These are phyloP conservation scores for Carposina sasakii DNA, from an alignment of 1,140 invertebrate species.

Conservation along the genomic window DNA sequence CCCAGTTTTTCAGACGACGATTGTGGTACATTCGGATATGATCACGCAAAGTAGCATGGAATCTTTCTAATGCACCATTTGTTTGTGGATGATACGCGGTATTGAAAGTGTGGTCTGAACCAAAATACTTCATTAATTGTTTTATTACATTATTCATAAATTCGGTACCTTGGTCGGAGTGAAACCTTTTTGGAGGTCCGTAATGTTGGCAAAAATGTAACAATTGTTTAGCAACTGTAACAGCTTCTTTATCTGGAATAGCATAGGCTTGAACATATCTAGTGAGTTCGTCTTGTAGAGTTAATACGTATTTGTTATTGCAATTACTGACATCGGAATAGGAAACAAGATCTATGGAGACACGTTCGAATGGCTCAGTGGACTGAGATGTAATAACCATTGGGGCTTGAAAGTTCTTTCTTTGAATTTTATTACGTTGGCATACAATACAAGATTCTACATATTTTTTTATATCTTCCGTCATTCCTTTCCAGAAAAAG, in stretches of 20 bases:
- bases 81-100: too few species aligned
- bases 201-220: constrained; percentile 40
- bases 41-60: too few species aligned
- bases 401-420: constrained; percentile 36
- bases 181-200: constrained; percentile 38
- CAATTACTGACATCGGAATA: constrained; percentile 34
- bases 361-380: constrained; percentile 39
- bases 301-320: constrained; percentile 39
- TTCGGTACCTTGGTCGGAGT: constrained; percentile 45
- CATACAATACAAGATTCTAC: too few species aligned
- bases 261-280: constrained; percentile 37
- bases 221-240: constrained; percentile 33
- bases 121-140: too few species aligned
- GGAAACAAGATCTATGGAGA: constrained; percentile 43
- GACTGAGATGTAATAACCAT: constrained; percentile 46
- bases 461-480: constrained; percentile 42
- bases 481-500: constrained; percentile 43
- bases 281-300: constrained; percentile 40
- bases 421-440: constrained; percentile 44
- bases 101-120: too few species aligned
- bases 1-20: too few species aligned
- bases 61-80: too few species aligned
- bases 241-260: constrained; percentile 32
- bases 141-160: too few species aligned
- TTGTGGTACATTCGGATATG: too few species aligned